A percentile compares a stretch with the other conserved stretches of the same genome.
phyloP scores from a whole-genome alignment of 2,113 vertebrate genomes.

The Rhagologus leucostigma region DNA sequence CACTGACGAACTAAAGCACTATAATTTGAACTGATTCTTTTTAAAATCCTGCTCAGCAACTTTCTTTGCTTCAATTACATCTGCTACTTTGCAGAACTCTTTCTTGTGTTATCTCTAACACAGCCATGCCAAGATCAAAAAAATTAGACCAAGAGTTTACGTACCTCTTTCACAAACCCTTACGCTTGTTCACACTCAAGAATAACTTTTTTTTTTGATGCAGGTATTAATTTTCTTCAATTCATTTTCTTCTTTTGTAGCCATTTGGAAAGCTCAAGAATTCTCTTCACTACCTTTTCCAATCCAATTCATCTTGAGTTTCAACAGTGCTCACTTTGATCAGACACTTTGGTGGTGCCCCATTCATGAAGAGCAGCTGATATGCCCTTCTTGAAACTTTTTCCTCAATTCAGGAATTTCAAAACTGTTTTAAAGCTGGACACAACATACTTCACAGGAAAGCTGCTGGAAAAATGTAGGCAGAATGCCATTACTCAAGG shows the following conservation, averaged over 20 bases:
- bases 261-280: not conserved
- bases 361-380: not conserved
- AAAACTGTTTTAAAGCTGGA: not conserved
- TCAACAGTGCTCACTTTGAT: not conserved
- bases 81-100: not conserved
- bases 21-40: not conserved
- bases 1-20: not conserved
- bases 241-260: not conserved
- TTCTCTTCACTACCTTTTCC: not conserved
- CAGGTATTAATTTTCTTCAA: not conserved
- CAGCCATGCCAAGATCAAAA: not conserved
- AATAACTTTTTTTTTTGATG: not conserved
- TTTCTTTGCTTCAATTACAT: not conserved
- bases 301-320: not conserved
- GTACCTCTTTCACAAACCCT: not conserved
- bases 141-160: not conserved
- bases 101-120: not conserved
- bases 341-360: not conserved
- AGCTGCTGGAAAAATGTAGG: not conserved
- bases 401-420: not conserved
- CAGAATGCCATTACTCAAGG: not conserved
- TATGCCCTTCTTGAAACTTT: not conserved
- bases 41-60: not conserved
- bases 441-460: not conserved
- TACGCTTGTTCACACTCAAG: not conserved